These are phyloP conservation scores for Tenebrio molitor DNA, from an alignment of 1,140 invertebrate genomes.

Conservation along the genomic window DNA sequence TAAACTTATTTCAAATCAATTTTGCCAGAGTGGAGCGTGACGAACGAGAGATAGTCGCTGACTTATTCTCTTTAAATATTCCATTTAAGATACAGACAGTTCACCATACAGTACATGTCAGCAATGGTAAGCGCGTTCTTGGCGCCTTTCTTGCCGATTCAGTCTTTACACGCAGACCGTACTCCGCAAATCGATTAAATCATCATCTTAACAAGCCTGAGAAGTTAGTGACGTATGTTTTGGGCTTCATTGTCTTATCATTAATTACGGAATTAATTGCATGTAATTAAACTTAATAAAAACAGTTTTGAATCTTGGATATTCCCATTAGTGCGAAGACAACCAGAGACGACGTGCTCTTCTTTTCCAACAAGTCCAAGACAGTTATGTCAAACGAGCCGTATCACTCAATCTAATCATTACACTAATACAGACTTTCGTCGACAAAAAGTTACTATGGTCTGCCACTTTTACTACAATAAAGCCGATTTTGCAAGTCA, in stretches of 20 bases:
- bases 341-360: neutral
- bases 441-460: slow-evolving; percentile 27
- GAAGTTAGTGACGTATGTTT: no score
- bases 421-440: slow-evolving; percentile 27
- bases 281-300: neutral
- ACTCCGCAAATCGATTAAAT: no score
- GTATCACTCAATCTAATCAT: slow-evolving; percentile 34
- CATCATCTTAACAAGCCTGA: no score
- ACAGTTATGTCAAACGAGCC: slow-evolving; percentile 39
- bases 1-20: slow-evolving; percentile 10
- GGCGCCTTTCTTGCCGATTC: slow-evolving; percentile 19
- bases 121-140: slow-evolving; percentile 19
- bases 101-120: neutral
- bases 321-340: slow-evolving; percentile 6
- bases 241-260: neutral
- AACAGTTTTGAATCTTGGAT: neutral
- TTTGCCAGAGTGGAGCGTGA: neutral
- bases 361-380: slow-evolving; percentile 6
- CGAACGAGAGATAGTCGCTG: neutral
- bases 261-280: slow-evolving; percentile 23
- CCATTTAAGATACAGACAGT: neutral
- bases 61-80: slow-evolving; percentile 18
- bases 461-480: slow-evolving; percentile 36
- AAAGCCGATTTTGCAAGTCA: slow-evolving; percentile 26
- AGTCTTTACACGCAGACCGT: no score